Conservation (phyloP, 2,888 invertebrate species). For the Drosophila nr. medialis region DNA sequence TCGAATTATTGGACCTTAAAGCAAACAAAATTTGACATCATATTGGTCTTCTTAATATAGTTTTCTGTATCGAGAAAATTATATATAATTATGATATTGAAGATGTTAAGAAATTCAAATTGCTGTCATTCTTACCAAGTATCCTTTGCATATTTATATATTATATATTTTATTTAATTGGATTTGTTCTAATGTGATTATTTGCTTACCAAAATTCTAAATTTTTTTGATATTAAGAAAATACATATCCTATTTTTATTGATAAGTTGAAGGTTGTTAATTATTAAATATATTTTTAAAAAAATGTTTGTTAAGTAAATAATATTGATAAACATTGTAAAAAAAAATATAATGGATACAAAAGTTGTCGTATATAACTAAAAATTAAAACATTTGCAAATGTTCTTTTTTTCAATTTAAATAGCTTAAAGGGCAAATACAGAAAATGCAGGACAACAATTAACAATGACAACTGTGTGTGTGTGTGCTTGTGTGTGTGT, state of each 20-base stretch:
- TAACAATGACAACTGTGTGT: conserved; percentile 56
- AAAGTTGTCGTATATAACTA: not conserved
- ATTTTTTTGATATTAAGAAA: not conserved
- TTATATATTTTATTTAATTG: not conserved
- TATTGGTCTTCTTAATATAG: not conserved
- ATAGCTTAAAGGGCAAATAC: conserved; percentile 34
- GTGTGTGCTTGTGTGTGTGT: conserved; percentile 6
- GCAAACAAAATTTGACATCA: not conserved
- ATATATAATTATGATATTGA: not conserved
- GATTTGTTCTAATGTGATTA: not conserved
- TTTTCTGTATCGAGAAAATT: not conserved
- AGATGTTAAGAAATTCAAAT: not conserved
- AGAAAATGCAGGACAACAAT: conserved; percentile 56
- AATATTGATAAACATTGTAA: not conserved
- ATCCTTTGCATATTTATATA: not conserved
- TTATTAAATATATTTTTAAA: not conserved
- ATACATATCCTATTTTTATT: not conserved
- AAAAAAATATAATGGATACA: not conserved
- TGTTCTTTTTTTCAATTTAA: conserved; percentile 44
- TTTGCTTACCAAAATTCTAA: not conserved
- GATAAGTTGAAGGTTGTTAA: no score
- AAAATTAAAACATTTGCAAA: not conserved
- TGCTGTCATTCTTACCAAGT: not conserved
- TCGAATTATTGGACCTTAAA: not conserved
- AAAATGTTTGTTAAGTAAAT: not conserved